Evolutionary conservation across 35 echinoderm and acorn worm genomes (phyloP).

Genomic region (Acanthaster planci): DNA sequence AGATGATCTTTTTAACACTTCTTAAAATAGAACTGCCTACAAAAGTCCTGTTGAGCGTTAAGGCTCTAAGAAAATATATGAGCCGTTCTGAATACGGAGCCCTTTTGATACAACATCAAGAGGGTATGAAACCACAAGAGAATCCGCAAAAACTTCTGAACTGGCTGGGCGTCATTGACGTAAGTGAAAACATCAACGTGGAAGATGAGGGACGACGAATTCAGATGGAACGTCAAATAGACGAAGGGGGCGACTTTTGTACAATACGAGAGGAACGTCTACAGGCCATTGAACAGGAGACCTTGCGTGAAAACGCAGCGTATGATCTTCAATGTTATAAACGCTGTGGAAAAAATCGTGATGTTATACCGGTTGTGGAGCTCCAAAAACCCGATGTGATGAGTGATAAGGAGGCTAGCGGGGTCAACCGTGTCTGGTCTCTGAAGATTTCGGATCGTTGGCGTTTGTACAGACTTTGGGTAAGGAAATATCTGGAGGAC

Average conservation of each 20-base stretch:
- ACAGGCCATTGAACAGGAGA: neutral
- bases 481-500: neutral
- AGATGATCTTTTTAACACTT: neutral
- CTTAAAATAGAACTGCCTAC: slow-evolving; percentile 34
- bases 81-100: slow-evolving; percentile 13
- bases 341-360: neutral
- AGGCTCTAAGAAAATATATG: slow-evolving; percentile 25
- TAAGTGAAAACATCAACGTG: neutral
- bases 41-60: slow-evolving; percentile 18
- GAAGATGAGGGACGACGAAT: neutral
- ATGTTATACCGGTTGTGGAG: neutral
- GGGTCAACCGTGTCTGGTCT: slow-evolving; percentile 51
- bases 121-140: neutral
- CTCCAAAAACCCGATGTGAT: slow-evolving; percentile 22
- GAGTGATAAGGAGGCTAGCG: slow-evolving; percentile 28
- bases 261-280: neutral
- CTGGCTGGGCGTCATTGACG: neutral
- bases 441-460: slow-evolving; percentile 62
- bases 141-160: neutral
- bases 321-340: neutral
- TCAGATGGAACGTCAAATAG: neutral
- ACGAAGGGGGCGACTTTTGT: neutral
- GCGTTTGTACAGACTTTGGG: slow-evolving; percentile 73
- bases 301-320: neutral
- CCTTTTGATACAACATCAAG: neutral